Evolutionary conservation across 1,140 invertebrate species (phyloP).

Genomic region (Drosophila ananassae): DNA sequence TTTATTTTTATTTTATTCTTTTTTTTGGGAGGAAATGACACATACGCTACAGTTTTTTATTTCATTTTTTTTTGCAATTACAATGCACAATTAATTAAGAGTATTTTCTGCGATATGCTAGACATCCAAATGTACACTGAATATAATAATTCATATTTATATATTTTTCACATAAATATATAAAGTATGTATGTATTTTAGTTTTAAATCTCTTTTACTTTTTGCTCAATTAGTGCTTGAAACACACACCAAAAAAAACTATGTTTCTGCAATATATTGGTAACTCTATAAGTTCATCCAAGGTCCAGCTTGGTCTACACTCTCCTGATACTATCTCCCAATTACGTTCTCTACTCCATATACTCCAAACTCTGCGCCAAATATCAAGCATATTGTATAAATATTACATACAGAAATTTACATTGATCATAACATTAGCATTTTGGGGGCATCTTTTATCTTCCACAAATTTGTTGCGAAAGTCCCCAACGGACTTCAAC

Average conservation of each 20-base stretch:
- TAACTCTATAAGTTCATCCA: slow-evolving; percentile 32
- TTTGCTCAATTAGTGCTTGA: slow-evolving; percentile 5
- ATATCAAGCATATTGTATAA: no score
- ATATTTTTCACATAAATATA: background rate
- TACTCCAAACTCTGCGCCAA: no score
- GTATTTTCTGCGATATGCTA: slow-evolving; percentile 40
- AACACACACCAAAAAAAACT: slow-evolving; percentile 26
- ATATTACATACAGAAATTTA: slow-evolving; percentile 74
- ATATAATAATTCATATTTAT: slow-evolving; percentile 5
- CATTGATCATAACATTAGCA: slow-evolving; percentile 52
- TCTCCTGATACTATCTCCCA: background rate
- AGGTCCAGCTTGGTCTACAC: slow-evolving; percentile 65
- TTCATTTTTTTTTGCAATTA: slow-evolving; percentile 32
- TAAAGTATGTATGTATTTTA: slow-evolving; percentile 1
- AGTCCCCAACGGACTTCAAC: background rate
- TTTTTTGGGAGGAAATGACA: slow-evolving; percentile 21
- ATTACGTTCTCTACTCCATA: background rate
- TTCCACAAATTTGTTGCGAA: background rate
- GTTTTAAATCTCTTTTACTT: background rate
- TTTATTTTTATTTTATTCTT: no score
- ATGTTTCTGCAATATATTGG: slow-evolving; percentile 11
- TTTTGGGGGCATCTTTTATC: background rate
- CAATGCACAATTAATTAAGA: slow-evolving; percentile 43
- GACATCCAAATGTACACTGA: slow-evolving; percentile 53
- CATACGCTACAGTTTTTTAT: background rate